Conservation (phyloP, 2,888 invertebrate species). For the Drosophila leonis region DNA sequence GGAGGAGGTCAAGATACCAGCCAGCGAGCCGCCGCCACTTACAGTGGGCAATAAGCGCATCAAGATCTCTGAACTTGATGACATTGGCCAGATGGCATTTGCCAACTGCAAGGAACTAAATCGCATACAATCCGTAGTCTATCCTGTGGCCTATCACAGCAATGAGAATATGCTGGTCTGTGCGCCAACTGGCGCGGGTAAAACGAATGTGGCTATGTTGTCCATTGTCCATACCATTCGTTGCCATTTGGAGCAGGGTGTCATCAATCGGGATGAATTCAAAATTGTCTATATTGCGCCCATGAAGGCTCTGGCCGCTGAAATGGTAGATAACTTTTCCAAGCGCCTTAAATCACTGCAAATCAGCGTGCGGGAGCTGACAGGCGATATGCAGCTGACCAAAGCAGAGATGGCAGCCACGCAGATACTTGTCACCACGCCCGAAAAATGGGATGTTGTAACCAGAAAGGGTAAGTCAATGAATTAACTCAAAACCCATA, state of each 20-base stretch:
- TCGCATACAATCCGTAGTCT: constrained; percentile 98
- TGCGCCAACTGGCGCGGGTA: constrained; percentile 99
- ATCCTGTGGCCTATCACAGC: constrained; percentile 96
- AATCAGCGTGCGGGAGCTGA: constrained; percentile 95
- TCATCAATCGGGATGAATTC: constrained; percentile 95
- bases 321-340: constrained; percentile 98
- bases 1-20: constrained; percentile 95
- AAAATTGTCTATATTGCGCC: constrained; percentile 99
- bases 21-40: constrained; percentile 87
- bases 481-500: neutral
- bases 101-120: constrained; percentile 94
- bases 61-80: constrained; percentile 86
- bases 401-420: constrained; percentile 97
- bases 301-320: constrained; percentile 99
- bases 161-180: constrained; percentile 99
- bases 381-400: constrained; percentile 99
- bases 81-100: constrained; percentile 96
- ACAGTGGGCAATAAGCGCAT: constrained; percentile 89
- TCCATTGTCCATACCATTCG: constrained; percentile 96
- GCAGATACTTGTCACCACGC: constrained; percentile 99
- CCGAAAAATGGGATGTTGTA: constrained; percentile 99
- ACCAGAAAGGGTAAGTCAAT: constrained; percentile 91
- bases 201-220: constrained; percentile 98
- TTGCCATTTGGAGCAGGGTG: constrained; percentile 92
- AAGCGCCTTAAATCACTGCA: constrained; percentile 91